phyloP scores from a whole-genome alignment of 1,140 invertebrate genomes.

The Antheraea mylitta region DNA sequence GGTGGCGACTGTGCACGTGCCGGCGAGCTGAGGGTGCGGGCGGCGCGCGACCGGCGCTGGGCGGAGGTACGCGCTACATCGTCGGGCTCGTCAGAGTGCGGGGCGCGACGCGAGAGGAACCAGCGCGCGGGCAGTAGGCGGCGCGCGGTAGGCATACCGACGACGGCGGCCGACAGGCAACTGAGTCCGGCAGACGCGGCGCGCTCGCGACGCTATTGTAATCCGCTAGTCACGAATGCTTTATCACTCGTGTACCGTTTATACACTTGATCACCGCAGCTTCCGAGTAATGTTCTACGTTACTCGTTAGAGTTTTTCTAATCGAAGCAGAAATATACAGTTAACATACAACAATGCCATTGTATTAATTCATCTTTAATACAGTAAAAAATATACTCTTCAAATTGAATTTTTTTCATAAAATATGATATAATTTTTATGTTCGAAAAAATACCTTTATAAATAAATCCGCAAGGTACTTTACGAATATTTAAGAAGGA shows the following conservation, averaged over 20 bases:
- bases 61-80: conserved; percentile 34
- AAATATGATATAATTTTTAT: too few species aligned
- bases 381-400: too few species aligned
- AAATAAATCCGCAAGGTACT: too few species aligned
- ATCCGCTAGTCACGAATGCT: conserved; percentile 60
- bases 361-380: too few species aligned
- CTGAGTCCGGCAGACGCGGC: conserved; percentile 37
- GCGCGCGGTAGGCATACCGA: conserved; percentile 67
- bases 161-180: conserved; percentile 37
- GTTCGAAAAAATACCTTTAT: too few species aligned
- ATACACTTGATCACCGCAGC: conserved; percentile 24
- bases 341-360: background rate
- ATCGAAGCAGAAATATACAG: background rate
- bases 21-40: conserved; percentile 54
- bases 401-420: too few species aligned
- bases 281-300: background rate
- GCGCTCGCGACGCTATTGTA: conserved; percentile 44
- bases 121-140: conserved; percentile 58
- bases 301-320: background rate
- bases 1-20: conserved; percentile 38
- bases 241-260: conserved; percentile 44
- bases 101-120: conserved; percentile 51
- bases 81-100: conserved; percentile 35
- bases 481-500: too few species aligned
- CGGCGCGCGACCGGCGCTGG: conserved; percentile 50